Evolutionary conservation across 2,797 vertebrate genomes (phyloP), one percentile per base, ranked within the genome.

Genomic region (Ptychobarbus kaznakovi): DNA sequence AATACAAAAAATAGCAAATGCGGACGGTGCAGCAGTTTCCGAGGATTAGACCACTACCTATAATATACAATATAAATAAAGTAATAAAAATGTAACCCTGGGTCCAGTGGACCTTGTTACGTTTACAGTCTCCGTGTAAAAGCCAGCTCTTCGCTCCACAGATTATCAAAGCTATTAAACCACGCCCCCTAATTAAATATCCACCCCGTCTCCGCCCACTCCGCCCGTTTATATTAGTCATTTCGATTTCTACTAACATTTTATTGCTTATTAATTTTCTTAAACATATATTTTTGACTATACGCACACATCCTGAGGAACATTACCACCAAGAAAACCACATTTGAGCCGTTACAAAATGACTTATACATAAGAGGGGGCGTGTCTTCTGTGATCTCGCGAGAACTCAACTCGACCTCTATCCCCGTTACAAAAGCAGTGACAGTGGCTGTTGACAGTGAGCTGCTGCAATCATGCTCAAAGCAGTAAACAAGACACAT

Each of bases 401-500:
- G 83, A 85, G 83, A 85, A 15, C 28, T 51, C 42, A n/a, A 16
- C 16, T 22, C 4, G 4, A 80, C 76, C 87, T 84, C 72, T 65
- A 53, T n/a, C 38, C 35, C 3, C 20, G 20, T 44, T 35, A 68
- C 2, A 5, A 35, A 25, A 49, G 4, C 28, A 32, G 61, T 40
- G 35, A 3, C 51, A 15, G 69, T 78, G 78, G 25, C n/a, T 58
- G 12, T 25, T 16, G 18, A 18, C 25, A 22, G 53, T 40, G 65
- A 25, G 25, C 22, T 40, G 22, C 32, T 13, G 22, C 12, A 74
- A 77, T 58, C 70, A 90, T 90, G 90, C 87, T 90, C n/a, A 86
- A 78, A 85, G 82, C 84, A 16, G 7, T 89, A 8, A 89, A 85
- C 73, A 89, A 73, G 81, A 72, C 86, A 38, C 82, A 86, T 49